A percentile compares a stretch with the other conserved stretches of the same genome.
phyloP scores from a whole-genome alignment of 2,113 vertebrate species.

The Sitta europaea region DNA sequence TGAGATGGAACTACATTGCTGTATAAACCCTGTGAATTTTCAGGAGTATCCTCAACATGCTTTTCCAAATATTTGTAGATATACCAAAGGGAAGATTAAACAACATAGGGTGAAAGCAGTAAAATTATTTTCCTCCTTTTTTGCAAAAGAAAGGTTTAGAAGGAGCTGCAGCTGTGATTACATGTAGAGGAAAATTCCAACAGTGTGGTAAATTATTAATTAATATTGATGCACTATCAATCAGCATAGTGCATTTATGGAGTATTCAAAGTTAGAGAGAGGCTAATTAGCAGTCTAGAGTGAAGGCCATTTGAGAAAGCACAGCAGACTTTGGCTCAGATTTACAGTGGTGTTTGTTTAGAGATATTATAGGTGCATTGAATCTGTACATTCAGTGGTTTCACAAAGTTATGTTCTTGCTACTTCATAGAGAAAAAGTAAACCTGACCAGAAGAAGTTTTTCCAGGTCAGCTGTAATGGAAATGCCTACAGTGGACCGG shows the following conservation, averaged over 20 bases:
- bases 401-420: background rate
- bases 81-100: background rate
- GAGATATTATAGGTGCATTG: background rate
- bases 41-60: background rate
- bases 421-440: background rate
- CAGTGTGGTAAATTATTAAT: constrained; percentile 71
- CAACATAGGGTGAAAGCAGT: background rate
- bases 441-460: background rate
- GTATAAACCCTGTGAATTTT: background rate
- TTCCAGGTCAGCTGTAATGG: background rate
- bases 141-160: background rate
- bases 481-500: background rate
- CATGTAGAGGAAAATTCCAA: constrained; percentile 52
- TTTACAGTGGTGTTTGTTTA: background rate
- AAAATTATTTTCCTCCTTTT: background rate
- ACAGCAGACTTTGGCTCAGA: background rate
- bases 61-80: constrained; percentile 6
- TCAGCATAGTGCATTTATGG: constrained; percentile 55
- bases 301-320: constrained; percentile 6
- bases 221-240: constrained; percentile 61
- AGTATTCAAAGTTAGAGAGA: constrained; percentile 44
- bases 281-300: constrained; percentile 44
- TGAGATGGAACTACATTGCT: background rate
- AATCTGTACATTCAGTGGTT: background rate
- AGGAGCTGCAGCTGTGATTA: constrained; percentile 62